phyloP scores from a whole-genome alignment of 2,113 vertebrate species.

The Tachycineta bicolor region DNA sequence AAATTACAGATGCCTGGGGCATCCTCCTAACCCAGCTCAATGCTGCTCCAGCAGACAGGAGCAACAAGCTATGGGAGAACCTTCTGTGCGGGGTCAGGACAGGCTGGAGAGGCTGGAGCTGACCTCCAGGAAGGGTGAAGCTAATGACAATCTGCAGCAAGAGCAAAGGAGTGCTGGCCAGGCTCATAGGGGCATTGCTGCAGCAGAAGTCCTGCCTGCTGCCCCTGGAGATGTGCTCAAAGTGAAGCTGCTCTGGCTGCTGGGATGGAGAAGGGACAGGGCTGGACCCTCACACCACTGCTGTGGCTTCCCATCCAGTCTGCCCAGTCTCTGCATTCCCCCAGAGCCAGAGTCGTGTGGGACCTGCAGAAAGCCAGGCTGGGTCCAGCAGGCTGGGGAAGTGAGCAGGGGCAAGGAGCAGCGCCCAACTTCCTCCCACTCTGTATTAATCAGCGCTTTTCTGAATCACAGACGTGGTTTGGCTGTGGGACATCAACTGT shows the following conservation, averaged over 20 bases:
- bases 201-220: not conserved
- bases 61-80: not conserved
- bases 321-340: not conserved
- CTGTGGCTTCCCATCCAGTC: not conserved
- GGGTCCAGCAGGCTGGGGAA: not conserved
- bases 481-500: slow-evolving; percentile 14
- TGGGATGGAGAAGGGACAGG: not conserved
- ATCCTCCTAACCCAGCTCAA: not conserved
- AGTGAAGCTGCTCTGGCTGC: not conserved
- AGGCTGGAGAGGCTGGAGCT: not conserved
- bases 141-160: rapidly evolving
- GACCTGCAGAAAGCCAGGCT: not conserved
- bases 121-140: not conserved
- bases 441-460: rapidly evolving
- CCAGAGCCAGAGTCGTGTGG: rapidly evolving
- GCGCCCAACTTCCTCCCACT: not conserved
- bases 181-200: not conserved
- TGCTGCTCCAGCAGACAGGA: not conserved
- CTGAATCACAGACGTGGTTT: not conserved
- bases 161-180: rapidly evolving
- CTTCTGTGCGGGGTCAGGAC: not conserved
- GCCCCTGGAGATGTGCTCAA: not conserved
- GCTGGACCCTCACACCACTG: not conserved
- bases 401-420: rapidly evolving
- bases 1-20: not conserved